Base-by-base conservation (phyloP, 1,140 invertebrate species). In the Dolichoris vasculosae region DNA sequence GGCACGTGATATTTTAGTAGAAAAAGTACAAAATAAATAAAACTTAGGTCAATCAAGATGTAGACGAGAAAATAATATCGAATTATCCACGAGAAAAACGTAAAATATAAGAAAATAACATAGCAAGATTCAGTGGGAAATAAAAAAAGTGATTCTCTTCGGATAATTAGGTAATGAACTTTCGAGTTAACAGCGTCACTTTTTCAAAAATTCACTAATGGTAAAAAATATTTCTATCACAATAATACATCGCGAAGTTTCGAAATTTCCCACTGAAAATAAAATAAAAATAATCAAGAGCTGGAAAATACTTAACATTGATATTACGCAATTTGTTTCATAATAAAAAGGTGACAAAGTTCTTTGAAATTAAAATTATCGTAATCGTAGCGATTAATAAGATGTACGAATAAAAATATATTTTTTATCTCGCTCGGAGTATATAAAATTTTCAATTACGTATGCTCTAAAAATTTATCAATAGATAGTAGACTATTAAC, bases 21-120 rank as follows among this genome's bases (percentile, higher is more conserved):
- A 71, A 40, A 71, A 71, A 40, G 0, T 1, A 40, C 11, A 71
- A 71, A 71, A 71, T 71, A 23, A 13, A 71, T 26, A 64, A 40
- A 71, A 71, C 6, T 71, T 40, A 71, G 67, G 38, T 69, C 15
- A 69, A 69, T 32, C 64, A 38, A 69, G 15, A 69, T 32, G 64
- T 35, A 69, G 26, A 38, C 38, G 64, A 69, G 64, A 69, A 51
- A 32, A 38, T 69, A 69, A 69, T 69, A 69, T 69, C 64, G 17
- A 69, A 35, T 35, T 69, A 35, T 17, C 32, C 32, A 13, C 32
- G 38, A 69, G 64, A 69, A 69, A 38, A 38, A 35, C 11, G 13
- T 38, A 35, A 15, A 69, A 17, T 35, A 69, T 69, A 69, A 69
- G 32, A 35, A 17, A 38, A 35, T 35, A 69, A 69, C 9, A n/a